Conservation (phyloP, 1,140 invertebrate species). For the Chelonus insularis region DNA sequence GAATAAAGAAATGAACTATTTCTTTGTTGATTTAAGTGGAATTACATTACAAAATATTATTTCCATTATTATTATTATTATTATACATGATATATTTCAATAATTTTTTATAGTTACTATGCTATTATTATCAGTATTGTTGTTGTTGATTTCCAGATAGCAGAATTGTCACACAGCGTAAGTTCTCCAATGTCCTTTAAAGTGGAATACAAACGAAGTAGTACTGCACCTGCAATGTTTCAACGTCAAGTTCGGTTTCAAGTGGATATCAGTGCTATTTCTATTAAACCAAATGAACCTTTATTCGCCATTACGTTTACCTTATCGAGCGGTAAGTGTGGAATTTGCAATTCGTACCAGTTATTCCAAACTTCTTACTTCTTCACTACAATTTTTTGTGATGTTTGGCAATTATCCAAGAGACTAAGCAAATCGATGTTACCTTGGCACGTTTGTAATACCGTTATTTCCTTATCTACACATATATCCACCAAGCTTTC, state of each 20-base stretch:
- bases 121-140: no score
- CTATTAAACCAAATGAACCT: conserved; percentile 77
- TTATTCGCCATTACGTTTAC: conserved; percentile 95
- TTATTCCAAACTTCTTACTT: no score
- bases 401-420: conserved; percentile 44
- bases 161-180: conserved; percentile 96
- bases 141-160: no score
- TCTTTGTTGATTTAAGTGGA: no score
- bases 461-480: conserved; percentile 28
- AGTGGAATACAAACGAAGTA: conserved; percentile 95
- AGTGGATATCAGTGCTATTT: conserved; percentile 66
- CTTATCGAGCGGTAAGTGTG: conserved; percentile 81
- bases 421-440: conserved; percentile 45
- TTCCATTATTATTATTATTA: no score
- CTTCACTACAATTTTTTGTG: conserved; percentile 3
- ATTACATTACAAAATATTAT: no score
- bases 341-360: no score
- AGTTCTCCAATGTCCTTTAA: conserved; percentile 97
- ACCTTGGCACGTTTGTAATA: conserved; percentile 37
- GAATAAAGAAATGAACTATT: no score
- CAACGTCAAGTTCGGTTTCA: conserved; percentile 95
- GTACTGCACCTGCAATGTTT: conserved; percentile 92
- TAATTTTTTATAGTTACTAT: no score
- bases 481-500: conserved; percentile 3
- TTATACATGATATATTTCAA: no score